Conservation (phyloP, 2,113 vertebrate species). For the Hepsetus odoe region DNA sequence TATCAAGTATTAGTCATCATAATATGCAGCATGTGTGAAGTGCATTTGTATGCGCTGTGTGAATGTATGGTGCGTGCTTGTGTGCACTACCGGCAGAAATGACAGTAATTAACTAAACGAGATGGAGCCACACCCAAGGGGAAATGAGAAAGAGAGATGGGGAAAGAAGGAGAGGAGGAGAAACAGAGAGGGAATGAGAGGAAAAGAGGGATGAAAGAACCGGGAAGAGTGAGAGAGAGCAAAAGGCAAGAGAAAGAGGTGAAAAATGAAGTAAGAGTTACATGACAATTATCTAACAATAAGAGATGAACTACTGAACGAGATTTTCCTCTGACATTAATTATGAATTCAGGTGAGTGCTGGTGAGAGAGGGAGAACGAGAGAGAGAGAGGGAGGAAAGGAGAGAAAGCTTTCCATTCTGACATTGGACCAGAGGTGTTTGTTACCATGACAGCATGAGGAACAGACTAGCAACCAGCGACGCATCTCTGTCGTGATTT, state of each 20-base stretch:
- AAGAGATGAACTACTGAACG: too few relatives aligned
- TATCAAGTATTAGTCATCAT: not conserved
- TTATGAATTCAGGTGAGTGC: too few relatives aligned
- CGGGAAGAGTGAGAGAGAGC: too few relatives aligned
- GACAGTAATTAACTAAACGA: conserved; percentile 55
- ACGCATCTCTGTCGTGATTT: not conserved
- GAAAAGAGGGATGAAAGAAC: not conserved
- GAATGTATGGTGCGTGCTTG: conserved; percentile 18
- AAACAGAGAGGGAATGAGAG: not conserved
- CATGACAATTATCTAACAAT: too few relatives aligned
- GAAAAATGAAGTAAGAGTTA: too few relatives aligned
- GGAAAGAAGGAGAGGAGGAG: not conserved
- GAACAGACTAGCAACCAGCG: conserved; percentile 2
- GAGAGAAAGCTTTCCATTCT: conserved; percentile 18
- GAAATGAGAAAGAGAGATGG: not conserved
- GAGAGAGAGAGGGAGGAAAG: not conserved
- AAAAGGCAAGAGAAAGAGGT: too few relatives aligned
- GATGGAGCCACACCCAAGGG: conserved; percentile 38
- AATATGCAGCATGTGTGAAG: conserved; percentile 2
- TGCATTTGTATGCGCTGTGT: conserved; percentile 18
- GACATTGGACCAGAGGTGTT: conserved; percentile 25
- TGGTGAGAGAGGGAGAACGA: not conserved
- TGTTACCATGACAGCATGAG: conserved; percentile 25
- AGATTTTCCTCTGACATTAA: too few relatives aligned
- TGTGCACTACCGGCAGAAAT: conserved; percentile 38